Conservation (phyloP, 2,888 invertebrate genomes). For the Andrena praecox region DNA sequence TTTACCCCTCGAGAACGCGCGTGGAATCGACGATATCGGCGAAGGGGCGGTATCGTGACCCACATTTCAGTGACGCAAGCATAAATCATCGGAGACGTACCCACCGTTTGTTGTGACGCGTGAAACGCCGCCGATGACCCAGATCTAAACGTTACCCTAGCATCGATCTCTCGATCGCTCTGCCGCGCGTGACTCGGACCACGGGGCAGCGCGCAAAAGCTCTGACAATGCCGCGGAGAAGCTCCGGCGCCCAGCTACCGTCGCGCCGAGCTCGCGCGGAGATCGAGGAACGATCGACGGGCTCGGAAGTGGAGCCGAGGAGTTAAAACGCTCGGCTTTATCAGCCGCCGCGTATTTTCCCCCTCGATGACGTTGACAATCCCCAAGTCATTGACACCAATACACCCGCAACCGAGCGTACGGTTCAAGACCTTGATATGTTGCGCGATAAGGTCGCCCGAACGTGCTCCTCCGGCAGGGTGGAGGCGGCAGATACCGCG, state of each 20-base stretch:
- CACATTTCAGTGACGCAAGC: conserved; percentile 55
- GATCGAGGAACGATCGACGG: too few relatives aligned
- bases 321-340: conserved; percentile 51
- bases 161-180: conserved; percentile 24
- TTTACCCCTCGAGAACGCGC: background rate
- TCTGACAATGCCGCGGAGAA: background rate
- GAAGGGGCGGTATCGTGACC: conserved; percentile 47
- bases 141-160: conserved; percentile 56
- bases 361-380: conserved; percentile 61
- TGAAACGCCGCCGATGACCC: conserved; percentile 59
- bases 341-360: conserved; percentile 29
- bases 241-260: background rate
- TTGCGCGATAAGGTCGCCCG: conserved; percentile 61
- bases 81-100: conserved; percentile 54
- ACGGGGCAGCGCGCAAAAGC: background rate
- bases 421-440: conserved; percentile 73
- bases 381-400: conserved; percentile 74
- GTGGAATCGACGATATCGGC: conserved; percentile 29
- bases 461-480: conserved; percentile 29
- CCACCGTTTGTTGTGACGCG: conserved; percentile 62
- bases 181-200: background rate
- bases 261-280: background rate
- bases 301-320: background rate
- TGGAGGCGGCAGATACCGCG: conserved; percentile 32
- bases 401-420: conserved; percentile 60